Base-by-base conservation (phyloP, 2,888 invertebrate species). In the Hypselothyrea guttata region DNA sequence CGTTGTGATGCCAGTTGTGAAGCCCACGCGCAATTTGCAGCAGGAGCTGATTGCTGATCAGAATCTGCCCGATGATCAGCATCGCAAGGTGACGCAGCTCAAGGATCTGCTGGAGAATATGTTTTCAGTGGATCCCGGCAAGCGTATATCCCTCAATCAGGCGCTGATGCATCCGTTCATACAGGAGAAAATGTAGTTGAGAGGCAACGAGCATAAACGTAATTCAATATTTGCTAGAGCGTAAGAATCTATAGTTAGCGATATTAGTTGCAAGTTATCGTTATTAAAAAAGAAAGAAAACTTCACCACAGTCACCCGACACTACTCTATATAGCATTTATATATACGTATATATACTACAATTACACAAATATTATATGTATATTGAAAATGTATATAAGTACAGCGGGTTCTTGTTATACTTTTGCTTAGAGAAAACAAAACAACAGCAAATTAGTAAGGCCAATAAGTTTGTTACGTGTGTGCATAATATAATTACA, bases 151-250 rank as follows among this genome's bases (percentile, higher is more conserved):
- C n/a, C 94, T 98, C 70, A 97, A 97, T 90, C 97, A 97, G 88
- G 97, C 98, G 33, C 92, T 99, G 48, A 94, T 95, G 15, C 98
- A 99, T 91, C 95, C 97, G 0, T 98, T 98, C 90, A 98, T 99
- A 87, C 96, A 96, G 91, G 98, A 99, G 88, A 97, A 95, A 91
- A 96, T 96, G 88, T 95, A 90, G 77, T 61, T 45, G 30, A 35
- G 38, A 40, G n/a, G n/a, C 53, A 37, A 53, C 15, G 30, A 34
- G 48, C 52, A 68, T 61, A 69, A 74, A 79, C 65, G 84, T 85
- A 84, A 85, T 74, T 75, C 57, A 69, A 54, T 62, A 66, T 54
- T 75, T 73, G 41, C 42, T 84, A 81, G 79, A 34, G 5, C 27
- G 37, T 81, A 81, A 84, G 83, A 22, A n/a, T n/a, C n/a, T 46